Evolutionary conservation across 2,797 vertebrate species (phyloP).

Genomic region (Ctenopoma multispine): DNA sequence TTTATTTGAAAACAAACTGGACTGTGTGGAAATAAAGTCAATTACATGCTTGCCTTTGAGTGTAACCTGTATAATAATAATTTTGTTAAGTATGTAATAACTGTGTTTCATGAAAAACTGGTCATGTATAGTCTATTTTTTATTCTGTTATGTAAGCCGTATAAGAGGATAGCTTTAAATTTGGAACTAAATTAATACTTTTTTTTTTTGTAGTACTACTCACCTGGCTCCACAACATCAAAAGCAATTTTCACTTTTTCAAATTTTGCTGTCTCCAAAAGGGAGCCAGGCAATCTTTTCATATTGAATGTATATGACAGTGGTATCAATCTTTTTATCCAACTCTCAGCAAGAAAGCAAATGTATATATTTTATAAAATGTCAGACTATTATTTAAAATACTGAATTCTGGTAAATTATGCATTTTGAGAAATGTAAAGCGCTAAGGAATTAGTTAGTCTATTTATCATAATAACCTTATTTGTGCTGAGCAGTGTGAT

Average conservation of each 20-base stretch:
- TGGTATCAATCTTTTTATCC: neutral
- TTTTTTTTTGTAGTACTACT: neutral
- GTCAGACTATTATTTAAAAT: neutral
- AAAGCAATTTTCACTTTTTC: too few species aligned
- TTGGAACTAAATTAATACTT: neutral
- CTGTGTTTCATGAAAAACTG: neutral
- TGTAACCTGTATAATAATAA: too few species aligned
- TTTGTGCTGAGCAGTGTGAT: neutral
- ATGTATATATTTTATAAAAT: slow-evolving; percentile 8
- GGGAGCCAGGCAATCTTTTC: neutral
- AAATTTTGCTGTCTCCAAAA: too few species aligned
- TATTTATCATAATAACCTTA: neutral
- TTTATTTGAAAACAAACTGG: too few species aligned
- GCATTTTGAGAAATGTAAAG: neutral
- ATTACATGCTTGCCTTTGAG: too few species aligned
- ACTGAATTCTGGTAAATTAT: neutral
- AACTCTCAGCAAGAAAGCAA: slow-evolving; percentile 8
- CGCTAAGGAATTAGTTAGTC: neutral
- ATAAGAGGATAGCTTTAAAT: neutral
- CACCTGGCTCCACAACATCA: too few species aligned
- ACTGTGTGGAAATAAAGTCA: too few species aligned
- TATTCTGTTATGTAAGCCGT: neutral
- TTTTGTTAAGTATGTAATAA: neutral
- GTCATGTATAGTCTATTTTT: neutral
- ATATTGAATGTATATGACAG: neutral